Conservation (phyloP, 2,113 vertebrate species). For the Centrocercus urophasianus region DNA sequence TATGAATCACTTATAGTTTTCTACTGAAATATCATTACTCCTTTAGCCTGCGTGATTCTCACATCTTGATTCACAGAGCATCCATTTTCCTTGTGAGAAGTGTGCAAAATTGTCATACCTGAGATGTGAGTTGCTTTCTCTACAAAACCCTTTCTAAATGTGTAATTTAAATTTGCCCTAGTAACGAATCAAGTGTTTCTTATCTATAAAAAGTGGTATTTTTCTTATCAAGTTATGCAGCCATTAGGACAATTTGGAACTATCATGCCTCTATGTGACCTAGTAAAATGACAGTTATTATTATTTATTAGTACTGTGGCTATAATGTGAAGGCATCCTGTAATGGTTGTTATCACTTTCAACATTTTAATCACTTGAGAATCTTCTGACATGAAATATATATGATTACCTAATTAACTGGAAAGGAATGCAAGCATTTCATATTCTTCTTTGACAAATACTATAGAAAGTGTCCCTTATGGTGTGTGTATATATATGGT, state of each 20-base stretch:
- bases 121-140: background rate
- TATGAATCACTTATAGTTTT: background rate
- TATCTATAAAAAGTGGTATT: background rate
- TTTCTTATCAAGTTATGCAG: constrained; percentile 22
- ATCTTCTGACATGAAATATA: background rate
- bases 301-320: background rate
- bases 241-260: background rate
- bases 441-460: background rate
- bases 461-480: background rate
- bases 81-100: background rate
- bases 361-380: constrained; percentile 1
- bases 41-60: background rate
- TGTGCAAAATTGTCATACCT: background rate
- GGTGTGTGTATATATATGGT: too few relatives aligned
- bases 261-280: background rate
- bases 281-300: background rate
- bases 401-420: constrained; percentile 32
- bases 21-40: background rate
- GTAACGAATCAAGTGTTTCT: background rate
- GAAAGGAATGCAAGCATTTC: background rate
- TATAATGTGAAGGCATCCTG: background rate
- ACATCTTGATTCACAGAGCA: background rate
- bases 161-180: background rate
- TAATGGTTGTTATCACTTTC: background rate
- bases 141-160: background rate